A percentile compares a stretch with the other conserved stretches of the same genome.
Conservation (phyloP, 2,113 vertebrate genomes). For the Atlantisia rogersi region DNA sequence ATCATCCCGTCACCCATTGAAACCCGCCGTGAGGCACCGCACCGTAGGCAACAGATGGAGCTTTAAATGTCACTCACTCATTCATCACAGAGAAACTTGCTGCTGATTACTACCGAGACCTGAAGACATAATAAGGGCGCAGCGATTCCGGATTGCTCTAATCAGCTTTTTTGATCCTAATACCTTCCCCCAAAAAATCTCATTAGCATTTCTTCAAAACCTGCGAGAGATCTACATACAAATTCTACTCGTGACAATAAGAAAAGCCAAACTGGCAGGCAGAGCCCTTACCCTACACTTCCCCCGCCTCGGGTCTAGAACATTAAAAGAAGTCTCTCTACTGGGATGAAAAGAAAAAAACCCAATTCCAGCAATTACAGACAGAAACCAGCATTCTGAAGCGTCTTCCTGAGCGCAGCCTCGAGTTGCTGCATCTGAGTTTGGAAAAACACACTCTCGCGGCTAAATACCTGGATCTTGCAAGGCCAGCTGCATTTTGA, state of each 20-base stretch:
- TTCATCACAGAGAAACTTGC: neutral
- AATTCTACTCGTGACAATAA: neutral
- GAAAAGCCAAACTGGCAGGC: neutral
- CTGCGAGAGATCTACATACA: neutral
- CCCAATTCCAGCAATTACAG: neutral
- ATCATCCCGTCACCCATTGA: conserved; percentile 40
- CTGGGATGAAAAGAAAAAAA: neutral
- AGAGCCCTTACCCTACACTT: neutral
- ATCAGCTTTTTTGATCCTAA: neutral
- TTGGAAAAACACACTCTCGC: neutral
- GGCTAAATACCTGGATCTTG: neutral
- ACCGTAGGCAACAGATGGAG: conserved; percentile 50
- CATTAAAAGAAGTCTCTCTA: neutral
- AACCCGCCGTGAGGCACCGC: neutral
- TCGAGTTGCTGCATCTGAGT: neutral
- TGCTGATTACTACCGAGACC: neutral
- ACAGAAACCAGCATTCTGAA: neutral
- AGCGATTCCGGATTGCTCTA: neutral
- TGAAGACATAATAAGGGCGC: neutral
- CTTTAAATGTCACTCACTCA: conserved; percentile 57
- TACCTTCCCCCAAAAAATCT: neutral
- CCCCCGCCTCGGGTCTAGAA: neutral
- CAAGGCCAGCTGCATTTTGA: neutral
- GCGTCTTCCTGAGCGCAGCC: neutral
- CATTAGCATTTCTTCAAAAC: neutral